Evolutionary conservation across 1,140 invertebrate species (phyloP).

Genomic region (Lucilia cuprina): DNA sequence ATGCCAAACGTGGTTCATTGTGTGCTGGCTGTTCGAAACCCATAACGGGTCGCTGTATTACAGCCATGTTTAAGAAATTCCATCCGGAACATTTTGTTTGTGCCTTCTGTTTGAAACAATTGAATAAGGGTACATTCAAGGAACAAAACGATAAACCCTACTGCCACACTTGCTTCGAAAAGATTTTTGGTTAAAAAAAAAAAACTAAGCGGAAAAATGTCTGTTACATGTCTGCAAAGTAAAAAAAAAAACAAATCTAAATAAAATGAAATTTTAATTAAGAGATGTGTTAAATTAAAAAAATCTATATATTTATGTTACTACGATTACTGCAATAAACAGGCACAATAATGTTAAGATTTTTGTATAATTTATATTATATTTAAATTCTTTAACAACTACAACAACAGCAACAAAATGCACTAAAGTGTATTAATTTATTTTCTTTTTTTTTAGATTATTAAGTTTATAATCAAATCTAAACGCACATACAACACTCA

Average conservation of each 20-base stretch:
- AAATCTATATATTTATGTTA: no score
- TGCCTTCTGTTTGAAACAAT: slow-evolving; percentile 94
- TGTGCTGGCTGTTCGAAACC: slow-evolving; percentile 98
- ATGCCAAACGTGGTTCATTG: slow-evolving; percentile 93
- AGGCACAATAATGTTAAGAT: neutral
- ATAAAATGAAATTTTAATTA: neutral
- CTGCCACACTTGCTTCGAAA: slow-evolving; percentile 97
- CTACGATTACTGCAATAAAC: neutral
- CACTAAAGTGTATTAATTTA: neutral
- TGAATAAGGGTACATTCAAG: slow-evolving; percentile 98
- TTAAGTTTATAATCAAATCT: neutral
- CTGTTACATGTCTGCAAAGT: neutral
- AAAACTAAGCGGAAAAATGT: neutral
- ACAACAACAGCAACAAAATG: neutral
- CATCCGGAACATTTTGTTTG: slow-evolving; percentile 97
- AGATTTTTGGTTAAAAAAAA: slow-evolving; percentile 85
- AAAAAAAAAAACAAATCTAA: neutral
- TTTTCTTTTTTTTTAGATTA: neutral
- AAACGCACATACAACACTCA: neutral
- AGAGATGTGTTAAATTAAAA: no score
- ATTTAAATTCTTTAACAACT: no score
- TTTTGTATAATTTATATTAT: neutral
- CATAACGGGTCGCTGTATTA: slow-evolving; percentile 96
- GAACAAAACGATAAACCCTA: slow-evolving; percentile 98
- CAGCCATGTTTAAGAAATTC: slow-evolving; percentile 98